These are phyloP conservation scores for Sesamia inferens DNA, from an alignment of 2,888 invertebrate species.

Conservation along the genomic window DNA sequence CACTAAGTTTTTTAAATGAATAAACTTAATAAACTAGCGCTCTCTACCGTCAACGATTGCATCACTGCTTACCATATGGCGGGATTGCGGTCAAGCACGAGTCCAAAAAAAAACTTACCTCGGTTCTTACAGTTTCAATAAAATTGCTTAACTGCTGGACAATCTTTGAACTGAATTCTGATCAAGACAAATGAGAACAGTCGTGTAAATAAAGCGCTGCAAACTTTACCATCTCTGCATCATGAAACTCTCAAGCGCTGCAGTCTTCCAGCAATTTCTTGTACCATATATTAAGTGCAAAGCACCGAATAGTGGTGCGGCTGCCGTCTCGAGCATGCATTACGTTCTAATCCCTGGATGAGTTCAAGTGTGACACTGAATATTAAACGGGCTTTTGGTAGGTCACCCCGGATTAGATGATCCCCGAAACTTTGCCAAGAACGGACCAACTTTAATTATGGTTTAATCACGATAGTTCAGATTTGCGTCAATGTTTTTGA, in stretches of 20 bases:
- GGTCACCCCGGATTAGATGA: slow-evolving; percentile 81
- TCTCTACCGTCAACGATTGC: no score
- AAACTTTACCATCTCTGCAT: slow-evolving; percentile 21
- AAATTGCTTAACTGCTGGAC: neutral
- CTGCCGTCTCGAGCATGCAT: slow-evolving; percentile 69
- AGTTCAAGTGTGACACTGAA: slow-evolving; percentile 84
- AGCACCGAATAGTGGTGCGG: slow-evolving; percentile 49
- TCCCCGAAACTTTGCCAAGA: slow-evolving; percentile 78
- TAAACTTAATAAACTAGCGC: no score
- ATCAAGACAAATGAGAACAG: slow-evolving; percentile 29
- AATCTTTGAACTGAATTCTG: neutral
- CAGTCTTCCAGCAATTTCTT: slow-evolving; percentile 15
- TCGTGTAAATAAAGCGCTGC: slow-evolving; percentile 38
- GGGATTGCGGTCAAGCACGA: no score
- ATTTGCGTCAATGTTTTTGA: slow-evolving; percentile 67
- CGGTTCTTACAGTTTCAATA: no score
- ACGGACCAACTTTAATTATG: slow-evolving; percentile 78
- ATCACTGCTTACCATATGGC: no score
- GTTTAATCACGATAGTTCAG: slow-evolving; percentile 72
- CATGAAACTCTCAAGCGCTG: slow-evolving; percentile 30
- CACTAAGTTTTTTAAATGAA: no score
- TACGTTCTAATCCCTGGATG: slow-evolving; percentile 79
- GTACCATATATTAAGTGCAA: slow-evolving; percentile 57
- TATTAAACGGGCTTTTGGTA: slow-evolving; percentile 81
- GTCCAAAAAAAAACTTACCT: no score